These are phyloP conservation scores for Podarcis lilfordi DNA, from an alignment of 2,797 vertebrate genomes.

Conservation along the genomic window DNA sequence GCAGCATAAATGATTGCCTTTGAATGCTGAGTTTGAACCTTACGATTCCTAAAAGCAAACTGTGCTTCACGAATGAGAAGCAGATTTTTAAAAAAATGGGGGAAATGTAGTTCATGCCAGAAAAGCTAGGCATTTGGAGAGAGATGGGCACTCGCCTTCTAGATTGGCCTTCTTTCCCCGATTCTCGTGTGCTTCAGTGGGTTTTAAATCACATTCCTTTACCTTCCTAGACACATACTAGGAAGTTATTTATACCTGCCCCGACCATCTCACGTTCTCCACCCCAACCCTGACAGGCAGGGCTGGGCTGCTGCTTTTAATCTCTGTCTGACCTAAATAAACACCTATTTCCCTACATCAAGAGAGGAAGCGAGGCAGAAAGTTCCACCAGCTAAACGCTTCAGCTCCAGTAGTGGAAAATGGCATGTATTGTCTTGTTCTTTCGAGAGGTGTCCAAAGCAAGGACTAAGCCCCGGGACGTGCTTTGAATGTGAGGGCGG, in stretches of 20 bases:
- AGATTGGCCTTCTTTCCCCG: neutral
- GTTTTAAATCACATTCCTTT: neutral
- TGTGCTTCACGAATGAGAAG: neutral
- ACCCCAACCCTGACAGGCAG: neutral
- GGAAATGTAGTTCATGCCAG: neutral
- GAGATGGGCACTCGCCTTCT: neutral
- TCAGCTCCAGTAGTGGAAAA: neutral
- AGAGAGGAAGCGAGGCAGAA: neutral
- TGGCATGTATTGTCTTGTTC: neutral
- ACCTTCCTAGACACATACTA: no score
- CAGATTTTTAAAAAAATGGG: neutral
- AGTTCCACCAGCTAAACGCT: neutral
- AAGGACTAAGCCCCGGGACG: neutral
- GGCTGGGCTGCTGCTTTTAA: neutral
- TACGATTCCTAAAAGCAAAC: neutral
- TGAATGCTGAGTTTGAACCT: neutral
- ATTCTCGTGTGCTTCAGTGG: neutral
- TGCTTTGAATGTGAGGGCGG: neutral
- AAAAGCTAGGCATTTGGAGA: neutral
- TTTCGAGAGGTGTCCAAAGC: neutral
- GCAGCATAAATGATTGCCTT: neutral
- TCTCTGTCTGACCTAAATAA: constrained; percentile 17
- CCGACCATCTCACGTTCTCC: neutral
- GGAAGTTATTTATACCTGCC: neutral
- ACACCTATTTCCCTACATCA: neutral